Conservation (phyloP, 2,888 invertebrate species). For the Melolontha melolontha region DNA sequence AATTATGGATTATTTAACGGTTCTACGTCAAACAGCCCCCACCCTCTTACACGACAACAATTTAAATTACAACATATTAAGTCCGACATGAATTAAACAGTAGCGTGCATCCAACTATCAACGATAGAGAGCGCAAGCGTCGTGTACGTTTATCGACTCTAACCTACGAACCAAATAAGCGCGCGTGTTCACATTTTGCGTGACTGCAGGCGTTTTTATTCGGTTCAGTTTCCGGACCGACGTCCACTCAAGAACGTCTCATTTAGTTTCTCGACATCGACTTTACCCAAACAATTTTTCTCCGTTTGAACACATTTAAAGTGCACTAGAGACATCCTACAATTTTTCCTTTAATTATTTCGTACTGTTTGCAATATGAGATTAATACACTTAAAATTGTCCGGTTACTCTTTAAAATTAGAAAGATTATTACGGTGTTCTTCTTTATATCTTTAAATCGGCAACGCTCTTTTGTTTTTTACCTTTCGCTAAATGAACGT, state of each 20-base stretch:
- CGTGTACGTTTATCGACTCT: slow-evolving; percentile 50
- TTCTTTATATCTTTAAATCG: not conserved
- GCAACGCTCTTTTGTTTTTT: slow-evolving; percentile 25
- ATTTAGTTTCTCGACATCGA: not conserved
- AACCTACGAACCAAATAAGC: slow-evolving; percentile 37
- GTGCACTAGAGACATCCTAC: no score
- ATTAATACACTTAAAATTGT: not conserved
- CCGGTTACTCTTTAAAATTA: not conserved
- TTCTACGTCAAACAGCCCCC: slow-evolving; percentile 7
- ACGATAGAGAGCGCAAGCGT: slow-evolving; percentile 45
- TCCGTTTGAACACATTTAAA: no score
- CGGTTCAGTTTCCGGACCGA: slow-evolving; percentile 43
- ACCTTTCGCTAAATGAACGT: slow-evolving; percentile 10
- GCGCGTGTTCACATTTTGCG: slow-evolving; percentile 47
- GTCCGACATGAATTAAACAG: slow-evolving; percentile 31
- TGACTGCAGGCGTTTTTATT: slow-evolving; percentile 50
- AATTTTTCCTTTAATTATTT: no score
- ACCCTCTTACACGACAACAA: not conserved
- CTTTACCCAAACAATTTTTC: not conserved
- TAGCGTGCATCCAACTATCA: slow-evolving; percentile 14
- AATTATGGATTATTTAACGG: slow-evolving; percentile 12
- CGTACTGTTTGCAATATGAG: no score
- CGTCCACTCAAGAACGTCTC: slow-evolving; percentile 31
- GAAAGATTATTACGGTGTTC: not conserved
- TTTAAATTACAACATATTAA: slow-evolving; percentile 2